Base-by-base conservation (phyloP, 2,113 vertebrate species). In the Brachyhypopomus occidentalis region DNA sequence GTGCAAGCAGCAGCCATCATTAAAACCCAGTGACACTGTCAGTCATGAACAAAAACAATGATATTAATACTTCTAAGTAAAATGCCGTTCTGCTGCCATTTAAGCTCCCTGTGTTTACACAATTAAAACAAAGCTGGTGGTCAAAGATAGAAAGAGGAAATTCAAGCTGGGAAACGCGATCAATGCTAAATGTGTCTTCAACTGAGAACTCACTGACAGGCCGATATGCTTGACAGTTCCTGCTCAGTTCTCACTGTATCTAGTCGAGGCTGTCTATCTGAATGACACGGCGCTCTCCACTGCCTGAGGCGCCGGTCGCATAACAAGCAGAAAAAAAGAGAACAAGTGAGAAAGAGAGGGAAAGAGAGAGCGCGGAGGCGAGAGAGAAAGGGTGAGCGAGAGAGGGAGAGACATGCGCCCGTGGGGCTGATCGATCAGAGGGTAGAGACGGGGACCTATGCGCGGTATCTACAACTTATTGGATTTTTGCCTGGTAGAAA, bases 151-250 rank as follows among this genome's bases (percentile, higher is more conserved):
- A 64, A 78, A 81, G n/a, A 70, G 64, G 63, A 73, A 80, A 78
- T 58, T 60, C 52, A 71, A 85, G 38, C 64, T 38, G 0, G 20
- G 58, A 52, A 62, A 20, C 3, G 30, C 71, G 76, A 85, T 82
- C 76, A 82, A 79, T 85, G 67, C 16, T 22, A 67, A 70, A 70
- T 41, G 34, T 76, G 59, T 69, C 64, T 77, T 75, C 72, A 36
- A 59, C 48, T 77, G 73, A 76, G 75, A 41, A 45, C 34, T 70
- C 41, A 77, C 67, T 62, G 72, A 79, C 76, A 59, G 73, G 62
- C 72, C 41, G 80, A 82, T 72, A 79, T 63, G 76, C 83, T 78
- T 82, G 84, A 58, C 77, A 66, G 75, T 58, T 77, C 72, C 59
- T 83, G 84, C 77, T 82, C 48, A 20, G 8, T 62, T 85, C 72